Conservation (phyloP, 35 echinoderm and acorn worm genomes). For the Apostichopus japonicus region DNA sequence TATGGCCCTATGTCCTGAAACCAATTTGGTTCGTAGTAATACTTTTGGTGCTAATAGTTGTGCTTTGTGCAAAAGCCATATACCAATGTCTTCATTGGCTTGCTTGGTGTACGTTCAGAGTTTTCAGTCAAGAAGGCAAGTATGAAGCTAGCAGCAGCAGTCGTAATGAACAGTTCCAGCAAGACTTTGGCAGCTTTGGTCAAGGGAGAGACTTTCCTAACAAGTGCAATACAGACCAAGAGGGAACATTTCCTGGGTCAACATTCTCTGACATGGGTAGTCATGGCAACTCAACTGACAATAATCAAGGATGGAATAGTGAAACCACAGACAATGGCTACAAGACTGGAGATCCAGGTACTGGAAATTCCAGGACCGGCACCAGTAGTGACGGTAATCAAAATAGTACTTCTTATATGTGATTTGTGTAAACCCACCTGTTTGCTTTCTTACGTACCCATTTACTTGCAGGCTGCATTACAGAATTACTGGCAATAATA, state of each 20-base stretch:
- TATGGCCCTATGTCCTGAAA: slow-evolving; percentile 21
- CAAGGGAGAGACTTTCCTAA: background rate
- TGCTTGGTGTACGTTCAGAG: background rate
- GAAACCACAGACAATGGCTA: background rate
- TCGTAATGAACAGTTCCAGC: background rate
- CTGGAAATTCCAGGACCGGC: background rate
- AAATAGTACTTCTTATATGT: no score
- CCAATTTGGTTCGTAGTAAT: background rate
- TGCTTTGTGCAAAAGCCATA: background rate
- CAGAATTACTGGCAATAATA: no score
- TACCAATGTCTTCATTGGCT: background rate
- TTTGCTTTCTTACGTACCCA: no score
- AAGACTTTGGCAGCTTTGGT: background rate
- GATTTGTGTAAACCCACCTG: no score
- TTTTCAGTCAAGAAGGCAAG: background rate
- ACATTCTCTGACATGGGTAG: background rate
- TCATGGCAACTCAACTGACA: background rate
- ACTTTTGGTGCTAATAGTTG: background rate
- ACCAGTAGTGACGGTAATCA: background rate
- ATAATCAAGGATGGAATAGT: background rate
- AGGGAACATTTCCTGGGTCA: background rate
- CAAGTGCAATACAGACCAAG: background rate
- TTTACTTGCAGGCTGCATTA: no score
- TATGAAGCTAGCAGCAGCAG: background rate
- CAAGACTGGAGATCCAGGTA: background rate